Base-by-base conservation (phyloP, 1,140 invertebrate genomes). In the Drosophila teissieri region DNA sequence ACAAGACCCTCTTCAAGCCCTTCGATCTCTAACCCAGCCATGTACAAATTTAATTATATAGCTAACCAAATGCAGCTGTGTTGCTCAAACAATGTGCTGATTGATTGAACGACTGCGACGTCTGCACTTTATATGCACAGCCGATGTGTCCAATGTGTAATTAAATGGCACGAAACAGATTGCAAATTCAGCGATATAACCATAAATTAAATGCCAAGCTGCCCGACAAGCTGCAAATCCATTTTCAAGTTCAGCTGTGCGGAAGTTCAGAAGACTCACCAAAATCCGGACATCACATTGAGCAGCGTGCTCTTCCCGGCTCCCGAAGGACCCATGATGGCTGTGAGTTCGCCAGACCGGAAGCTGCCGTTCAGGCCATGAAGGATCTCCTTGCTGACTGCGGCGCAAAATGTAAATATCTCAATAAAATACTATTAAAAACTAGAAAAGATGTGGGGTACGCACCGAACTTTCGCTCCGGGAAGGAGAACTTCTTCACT, bases 271-370 rank as follows among this genome's bases (percentile, higher is more conserved):
- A n/a, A 31, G 12, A 48, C 85, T 80, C 45, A 92, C 91, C 85
- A 60, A 53, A 89, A 96, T 36, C 95, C 95, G 3, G 95, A 95
- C 49, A 96, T 92, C 27, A 95, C 94, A 78, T 96, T 95, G 39
- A 96, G 90, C 1, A 96, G 90, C 0, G 96, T 96, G 36, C 95
- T 95, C 91, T 97, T 97, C 2, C 96, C 96, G 2, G 96, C 95
- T 2, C 96, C 96, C 1, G 95, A 96, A 5, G 96, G 96, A 8
- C 96, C 96, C 95, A 96, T 96, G 42, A 96, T 96, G 17, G 95
- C 96, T 2, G 95, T 95, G 17, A 96, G 69, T 92, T 94, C 93
- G 10, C 94, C 94, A 8, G 94, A 93, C 39, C 92, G 93, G 88
- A 95, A 95, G 53, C 93, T 92, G 2, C 94, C 94, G 65, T 93